phyloP scores from a whole-genome alignment of 2,888 invertebrate species.

The Terebella lapidaria region DNA sequence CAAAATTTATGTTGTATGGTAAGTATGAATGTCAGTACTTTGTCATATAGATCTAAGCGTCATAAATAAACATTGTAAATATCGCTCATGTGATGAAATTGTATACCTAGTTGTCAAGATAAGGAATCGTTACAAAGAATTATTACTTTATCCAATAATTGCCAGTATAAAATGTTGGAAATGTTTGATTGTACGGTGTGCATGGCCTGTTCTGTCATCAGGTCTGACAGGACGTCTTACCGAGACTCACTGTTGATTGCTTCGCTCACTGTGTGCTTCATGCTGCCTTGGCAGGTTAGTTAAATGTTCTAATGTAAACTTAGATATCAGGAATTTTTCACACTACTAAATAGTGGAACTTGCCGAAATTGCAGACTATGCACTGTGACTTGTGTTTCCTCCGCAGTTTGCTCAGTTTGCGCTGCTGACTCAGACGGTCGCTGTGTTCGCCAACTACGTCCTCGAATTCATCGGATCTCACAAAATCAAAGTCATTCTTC shows the following conservation, averaged over 20 bases:
- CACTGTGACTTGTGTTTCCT: not conserved
- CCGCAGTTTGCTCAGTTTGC: constrained; percentile 81
- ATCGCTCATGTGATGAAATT: no score
- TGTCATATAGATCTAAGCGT: not conserved
- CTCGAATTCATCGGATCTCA: constrained; percentile 50
- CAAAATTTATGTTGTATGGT: no score
- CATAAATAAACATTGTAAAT: no score
- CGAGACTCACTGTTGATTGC: constrained; percentile 38
- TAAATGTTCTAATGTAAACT: not conserved
- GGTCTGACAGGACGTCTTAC: constrained; percentile 12
- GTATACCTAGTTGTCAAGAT: no score
- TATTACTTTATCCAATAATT: no score
- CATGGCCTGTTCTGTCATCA: constrained; percentile 3
- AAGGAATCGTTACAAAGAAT: no score
- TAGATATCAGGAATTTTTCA: not conserved
- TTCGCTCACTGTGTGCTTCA: constrained; percentile 49
- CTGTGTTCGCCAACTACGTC: constrained; percentile 67
- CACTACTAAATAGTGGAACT: not conserved
- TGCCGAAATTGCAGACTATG: not conserved
- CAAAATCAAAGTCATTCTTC: constrained; percentile 51
- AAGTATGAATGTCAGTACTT: not conserved
- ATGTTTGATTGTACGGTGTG: no score
- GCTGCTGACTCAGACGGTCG: constrained; percentile 70
- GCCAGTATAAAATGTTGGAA: no score
- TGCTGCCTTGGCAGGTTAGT: constrained; percentile 57